phyloP scores from a whole-genome alignment of 2,113 vertebrate species.

The Chamaetylas fuelleborni region DNA sequence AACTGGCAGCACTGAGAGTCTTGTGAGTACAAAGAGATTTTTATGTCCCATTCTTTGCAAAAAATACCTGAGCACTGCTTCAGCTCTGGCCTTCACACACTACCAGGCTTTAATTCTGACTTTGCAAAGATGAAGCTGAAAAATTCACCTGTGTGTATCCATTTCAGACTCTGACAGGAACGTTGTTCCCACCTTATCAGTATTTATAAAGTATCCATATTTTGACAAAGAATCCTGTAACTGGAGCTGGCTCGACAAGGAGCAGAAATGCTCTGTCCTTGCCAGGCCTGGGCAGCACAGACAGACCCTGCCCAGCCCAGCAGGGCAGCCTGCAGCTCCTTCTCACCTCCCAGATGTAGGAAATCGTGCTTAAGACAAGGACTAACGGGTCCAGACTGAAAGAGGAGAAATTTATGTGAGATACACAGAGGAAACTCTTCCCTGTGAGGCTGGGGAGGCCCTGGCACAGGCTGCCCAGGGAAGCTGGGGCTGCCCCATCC shows the following conservation, averaged over 20 bases:
- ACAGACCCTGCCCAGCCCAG: not conserved
- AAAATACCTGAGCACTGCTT: not conserved
- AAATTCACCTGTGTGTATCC: not conserved
- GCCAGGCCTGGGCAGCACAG: not conserved
- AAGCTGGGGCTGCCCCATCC: too few species aligned
- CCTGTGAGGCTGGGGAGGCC: too few species aligned
- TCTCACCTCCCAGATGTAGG: not conserved
- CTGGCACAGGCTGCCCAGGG: too few species aligned
- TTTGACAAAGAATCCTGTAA: not conserved
- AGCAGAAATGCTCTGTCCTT: not conserved
- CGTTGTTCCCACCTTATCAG: not conserved
- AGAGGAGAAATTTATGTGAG: too few species aligned
- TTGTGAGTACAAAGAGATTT: fast-evolving
- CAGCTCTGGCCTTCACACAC: not conserved
- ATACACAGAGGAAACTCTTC: too few species aligned
- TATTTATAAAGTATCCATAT: not conserved
- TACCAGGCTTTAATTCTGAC: not conserved
- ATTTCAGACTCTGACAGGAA: not conserved
- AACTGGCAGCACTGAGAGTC: not conserved
- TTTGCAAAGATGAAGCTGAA: not conserved
- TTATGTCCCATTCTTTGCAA: not conserved
- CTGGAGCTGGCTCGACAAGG: not conserved
- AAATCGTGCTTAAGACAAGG: too few species aligned
- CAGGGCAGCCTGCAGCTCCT: not conserved
- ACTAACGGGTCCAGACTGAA: too few species aligned